Percentiles rank a stretch among this genome's conserved stretches.
These are phyloP conservation scores for Hermatobates lingyangjiaoensis DNA, from an alignment of 1,140 invertebrate genomes.

Conservation along the genomic window DNA sequence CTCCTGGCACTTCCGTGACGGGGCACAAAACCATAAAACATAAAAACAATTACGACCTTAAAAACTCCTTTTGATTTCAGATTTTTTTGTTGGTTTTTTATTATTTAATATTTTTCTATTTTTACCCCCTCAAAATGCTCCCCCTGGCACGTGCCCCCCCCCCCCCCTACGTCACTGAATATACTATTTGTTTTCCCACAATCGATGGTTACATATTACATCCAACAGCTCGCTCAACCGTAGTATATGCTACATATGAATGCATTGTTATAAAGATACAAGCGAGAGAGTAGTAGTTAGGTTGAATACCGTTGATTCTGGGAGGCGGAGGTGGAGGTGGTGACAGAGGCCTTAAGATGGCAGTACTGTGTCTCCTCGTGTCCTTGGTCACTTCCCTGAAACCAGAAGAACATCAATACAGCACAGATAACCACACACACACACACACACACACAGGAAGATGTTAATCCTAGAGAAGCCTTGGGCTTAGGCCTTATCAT, in stretches of 20 bases:
- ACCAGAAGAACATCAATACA: background rate
- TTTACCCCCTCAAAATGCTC: no score
- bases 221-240: background rate
- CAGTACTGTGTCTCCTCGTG: constrained; percentile 12
- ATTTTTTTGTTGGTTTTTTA: no score
- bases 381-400: background rate
- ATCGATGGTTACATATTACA: background rate
- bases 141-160: no score
- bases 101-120: no score
- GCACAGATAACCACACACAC: background rate
- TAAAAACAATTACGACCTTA: no score
- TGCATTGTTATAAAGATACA: background rate
- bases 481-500: background rate
- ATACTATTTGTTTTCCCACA: background rate
- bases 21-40: no score
- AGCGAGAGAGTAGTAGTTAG: background rate
- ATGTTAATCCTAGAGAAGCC: background rate
- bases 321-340: constrained; percentile 19
- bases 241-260: background rate
- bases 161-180: background rate
- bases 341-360: constrained; percentile 11
- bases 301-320: constrained; percentile 5
- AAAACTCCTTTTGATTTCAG: no score
- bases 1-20: no score
- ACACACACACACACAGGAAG: background rate